These are phyloP conservation scores for Taphrorychus bicolor DNA, from an alignment of 2,888 invertebrate species.

Conservation along the genomic window DNA sequence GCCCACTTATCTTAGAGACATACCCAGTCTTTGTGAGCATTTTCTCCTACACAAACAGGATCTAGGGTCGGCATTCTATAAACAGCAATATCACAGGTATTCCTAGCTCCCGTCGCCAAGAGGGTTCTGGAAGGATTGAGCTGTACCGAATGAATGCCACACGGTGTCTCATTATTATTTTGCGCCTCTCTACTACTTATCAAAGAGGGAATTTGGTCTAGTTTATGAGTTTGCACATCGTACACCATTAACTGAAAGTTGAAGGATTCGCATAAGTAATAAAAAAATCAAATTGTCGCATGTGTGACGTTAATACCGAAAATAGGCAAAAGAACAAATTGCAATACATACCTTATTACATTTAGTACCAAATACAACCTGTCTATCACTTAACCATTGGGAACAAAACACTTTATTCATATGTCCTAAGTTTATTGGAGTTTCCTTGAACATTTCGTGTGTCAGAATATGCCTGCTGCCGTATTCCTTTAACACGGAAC, in stretches of 20 bases:
- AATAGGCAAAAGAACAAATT: background rate
- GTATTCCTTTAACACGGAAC: slow-evolving; percentile 77
- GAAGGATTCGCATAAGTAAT: background rate
- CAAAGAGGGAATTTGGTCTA: slow-evolving; percentile 89
- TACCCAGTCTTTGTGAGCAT: slow-evolving; percentile 91
- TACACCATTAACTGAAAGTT: slow-evolving; percentile 87
- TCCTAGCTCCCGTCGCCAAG: slow-evolving; percentile 89
- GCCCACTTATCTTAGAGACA: too few species aligned
- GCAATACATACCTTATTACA: slow-evolving; percentile 82
- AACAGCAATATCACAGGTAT: slow-evolving; percentile 92
- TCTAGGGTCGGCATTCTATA: slow-evolving; percentile 92
- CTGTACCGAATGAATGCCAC: slow-evolving; percentile 93
- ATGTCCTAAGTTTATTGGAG: slow-evolving; percentile 80
- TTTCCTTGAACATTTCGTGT: slow-evolving; percentile 88
- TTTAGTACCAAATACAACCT: slow-evolving; percentile 96
- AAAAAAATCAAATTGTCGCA: background rate
- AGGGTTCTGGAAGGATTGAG: slow-evolving; percentile 92
- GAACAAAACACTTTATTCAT: slow-evolving; percentile 96
- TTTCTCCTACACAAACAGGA: slow-evolving; percentile 92
- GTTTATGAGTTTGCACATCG: slow-evolving; percentile 84
- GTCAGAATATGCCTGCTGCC: slow-evolving; percentile 88
- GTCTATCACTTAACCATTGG: slow-evolving; percentile 93
- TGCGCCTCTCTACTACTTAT: slow-evolving; percentile 65
- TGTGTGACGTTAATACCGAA: too few species aligned
- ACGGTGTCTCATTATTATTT: slow-evolving; percentile 71